These are phyloP conservation scores for Camponotus fellah DNA, from an alignment of 2,888 invertebrate genomes.

Conservation along the genomic window DNA sequence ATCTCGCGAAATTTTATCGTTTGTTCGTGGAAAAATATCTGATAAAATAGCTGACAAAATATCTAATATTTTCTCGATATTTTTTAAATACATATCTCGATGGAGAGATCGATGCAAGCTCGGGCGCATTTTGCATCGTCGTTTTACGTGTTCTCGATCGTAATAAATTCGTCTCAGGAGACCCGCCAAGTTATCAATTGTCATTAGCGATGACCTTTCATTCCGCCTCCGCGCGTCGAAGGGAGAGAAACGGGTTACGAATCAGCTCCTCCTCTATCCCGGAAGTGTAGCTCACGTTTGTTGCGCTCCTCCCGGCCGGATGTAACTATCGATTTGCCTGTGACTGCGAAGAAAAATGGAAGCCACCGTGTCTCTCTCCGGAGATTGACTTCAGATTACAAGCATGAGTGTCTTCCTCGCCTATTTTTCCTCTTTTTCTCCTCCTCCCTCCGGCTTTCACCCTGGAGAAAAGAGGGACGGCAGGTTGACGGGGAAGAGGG, in stretches of 20 bases:
- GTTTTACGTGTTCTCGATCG: neutral
- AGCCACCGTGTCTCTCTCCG: slow-evolving; percentile 54
- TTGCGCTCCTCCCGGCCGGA: slow-evolving; percentile 56
- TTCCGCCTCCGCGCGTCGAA: slow-evolving; percentile 16
- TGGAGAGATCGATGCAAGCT: neutral
- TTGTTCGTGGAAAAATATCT: neutral
- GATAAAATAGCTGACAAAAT: neutral
- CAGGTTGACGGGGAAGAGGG: neutral
- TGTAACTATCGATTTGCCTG: slow-evolving; percentile 68
- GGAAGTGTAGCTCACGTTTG: slow-evolving; percentile 66
- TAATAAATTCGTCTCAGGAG: slow-evolving; percentile 23
- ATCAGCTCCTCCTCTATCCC: slow-evolving; percentile 22
- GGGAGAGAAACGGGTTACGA: slow-evolving; percentile 51
- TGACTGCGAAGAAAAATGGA: slow-evolving; percentile 62
- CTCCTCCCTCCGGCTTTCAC: neutral
- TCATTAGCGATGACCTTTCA: slow-evolving; percentile 43
- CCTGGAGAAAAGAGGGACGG: neutral
- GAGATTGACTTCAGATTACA: slow-evolving; percentile 70
- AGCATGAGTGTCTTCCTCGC: slow-evolving; percentile 6
- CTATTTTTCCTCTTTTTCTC: neutral
- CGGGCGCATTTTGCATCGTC: neutral
- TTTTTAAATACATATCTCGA: neutral
- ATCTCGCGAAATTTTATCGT: neutral
- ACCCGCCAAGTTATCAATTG: slow-evolving; percentile 58
- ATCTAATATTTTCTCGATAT: neutral